Percentiles rank a stretch among this genome's conserved stretches.
Conservation (phyloP, 2,797 vertebrate genomes). For the Crenuchus spilurus region DNA sequence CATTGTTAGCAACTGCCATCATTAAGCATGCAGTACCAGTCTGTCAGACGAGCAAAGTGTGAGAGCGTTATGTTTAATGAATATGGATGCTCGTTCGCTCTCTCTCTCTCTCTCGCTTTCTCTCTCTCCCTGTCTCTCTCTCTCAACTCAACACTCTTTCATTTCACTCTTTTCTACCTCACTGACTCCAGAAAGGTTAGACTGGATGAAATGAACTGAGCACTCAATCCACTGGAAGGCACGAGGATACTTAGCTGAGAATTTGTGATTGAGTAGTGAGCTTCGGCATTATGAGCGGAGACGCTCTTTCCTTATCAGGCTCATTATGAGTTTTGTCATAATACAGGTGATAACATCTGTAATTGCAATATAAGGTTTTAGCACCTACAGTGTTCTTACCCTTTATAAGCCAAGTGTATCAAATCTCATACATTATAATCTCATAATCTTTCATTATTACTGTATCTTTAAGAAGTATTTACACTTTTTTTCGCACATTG, state of each 20-base stretch:
- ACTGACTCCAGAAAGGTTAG: constrained; percentile 76
- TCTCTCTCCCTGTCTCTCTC: constrained; percentile 38
- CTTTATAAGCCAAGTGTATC: no score
- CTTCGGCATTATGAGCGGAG: constrained; percentile 15
- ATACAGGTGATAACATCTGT: background rate
- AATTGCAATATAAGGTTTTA: no score
- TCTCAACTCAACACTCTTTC: constrained; percentile 69
- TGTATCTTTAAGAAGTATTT: no score
- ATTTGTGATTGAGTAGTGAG: constrained; percentile 25
- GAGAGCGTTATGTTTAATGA: constrained; percentile 79
- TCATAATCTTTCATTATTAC: no score
- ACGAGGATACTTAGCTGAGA: constrained; percentile 31
- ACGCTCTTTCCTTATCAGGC: constrained; percentile 11
- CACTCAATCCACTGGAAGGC: constrained; percentile 44
- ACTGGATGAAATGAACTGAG: constrained; percentile 77
- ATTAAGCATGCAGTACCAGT: constrained; percentile 60
- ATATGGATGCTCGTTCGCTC: constrained; percentile 72
- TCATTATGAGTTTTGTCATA: constrained; percentile 4
- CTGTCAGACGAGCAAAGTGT: constrained; percentile 66
- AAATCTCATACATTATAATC: no score
- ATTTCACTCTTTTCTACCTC: constrained; percentile 81
- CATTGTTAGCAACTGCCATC: constrained; percentile 59
- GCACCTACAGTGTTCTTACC: no score
- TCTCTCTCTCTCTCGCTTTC: constrained; percentile 52
- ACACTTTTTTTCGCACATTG: no score